Percentiles rank a stretch among this genome's conserved stretches.
These are phyloP conservation scores for Pycnomerus fuliginosus DNA, from an alignment of 2,888 invertebrate species.

Conservation along the genomic window DNA sequence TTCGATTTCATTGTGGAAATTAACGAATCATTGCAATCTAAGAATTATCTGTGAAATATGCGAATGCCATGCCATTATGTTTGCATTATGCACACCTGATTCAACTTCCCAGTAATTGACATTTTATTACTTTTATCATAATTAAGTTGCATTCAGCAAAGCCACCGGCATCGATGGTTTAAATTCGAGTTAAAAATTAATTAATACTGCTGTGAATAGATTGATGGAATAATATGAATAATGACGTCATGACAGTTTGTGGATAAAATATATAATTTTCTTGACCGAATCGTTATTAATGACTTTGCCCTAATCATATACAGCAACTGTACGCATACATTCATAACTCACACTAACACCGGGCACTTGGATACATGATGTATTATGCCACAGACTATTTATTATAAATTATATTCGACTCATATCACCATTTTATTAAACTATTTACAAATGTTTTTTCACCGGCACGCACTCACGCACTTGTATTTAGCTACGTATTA, in stretches of 20 bases:
- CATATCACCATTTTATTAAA: no score
- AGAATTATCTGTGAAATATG: no score
- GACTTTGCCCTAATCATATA: slow-evolving; percentile 46
- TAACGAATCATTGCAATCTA: slow-evolving; percentile 5
- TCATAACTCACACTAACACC: slow-evolving; percentile 27
- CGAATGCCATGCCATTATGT: no score
- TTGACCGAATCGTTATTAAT: slow-evolving; percentile 50
- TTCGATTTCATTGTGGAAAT: slow-evolving; percentile 7
- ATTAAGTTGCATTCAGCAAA: no score
- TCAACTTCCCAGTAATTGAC: no score
- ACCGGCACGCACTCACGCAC: no score
- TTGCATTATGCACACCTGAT: no score
- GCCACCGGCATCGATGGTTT: no score
- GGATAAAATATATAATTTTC: slow-evolving; percentile 51
- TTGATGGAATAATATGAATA: slow-evolving; percentile 41
- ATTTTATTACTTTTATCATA: no score
- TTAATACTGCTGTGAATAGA: slow-evolving; percentile 30
- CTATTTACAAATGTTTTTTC: no score
- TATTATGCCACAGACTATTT: slow-evolving; percentile 18
- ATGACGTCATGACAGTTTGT: slow-evolving; percentile 50
- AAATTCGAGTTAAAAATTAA: slow-evolving; percentile 29
- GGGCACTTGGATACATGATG: slow-evolving; percentile 18
- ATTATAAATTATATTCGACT: slow-evolving; percentile 15
- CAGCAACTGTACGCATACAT: slow-evolving; percentile 42
- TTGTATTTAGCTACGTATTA: no score